These are phyloP conservation scores for Eurystomus glaucurus DNA, from an alignment of 2,797 vertebrate species.

Conservation along the genomic window DNA sequence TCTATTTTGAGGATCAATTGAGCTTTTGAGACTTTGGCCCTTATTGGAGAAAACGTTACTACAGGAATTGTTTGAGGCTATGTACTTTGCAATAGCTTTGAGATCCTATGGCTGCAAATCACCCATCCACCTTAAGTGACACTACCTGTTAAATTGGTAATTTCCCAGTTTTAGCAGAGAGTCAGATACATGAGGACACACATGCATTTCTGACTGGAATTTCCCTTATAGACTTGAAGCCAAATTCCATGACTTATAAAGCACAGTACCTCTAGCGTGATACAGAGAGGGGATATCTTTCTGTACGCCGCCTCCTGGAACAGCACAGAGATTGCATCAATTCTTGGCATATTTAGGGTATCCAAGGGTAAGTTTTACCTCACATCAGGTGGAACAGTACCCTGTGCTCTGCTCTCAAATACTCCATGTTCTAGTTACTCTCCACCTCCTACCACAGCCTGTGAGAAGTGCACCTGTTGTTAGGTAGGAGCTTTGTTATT, in stretches of 20 bases:
- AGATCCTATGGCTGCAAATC: neutral
- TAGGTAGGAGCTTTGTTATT: neutral
- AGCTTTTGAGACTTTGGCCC: neutral
- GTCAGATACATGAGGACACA: neutral
- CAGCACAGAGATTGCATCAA: neutral
- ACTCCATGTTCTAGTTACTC: neutral
- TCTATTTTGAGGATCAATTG: neutral
- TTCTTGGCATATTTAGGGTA: neutral
- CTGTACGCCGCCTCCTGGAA: neutral
- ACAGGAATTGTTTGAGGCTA: neutral
- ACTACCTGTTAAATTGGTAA: neutral
- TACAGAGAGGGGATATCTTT: neutral
- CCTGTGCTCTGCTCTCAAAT: neutral
- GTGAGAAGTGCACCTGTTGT: neutral
- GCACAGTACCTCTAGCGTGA: neutral
- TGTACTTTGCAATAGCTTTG: neutral
- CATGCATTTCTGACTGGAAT: neutral
- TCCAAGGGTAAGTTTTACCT: neutral
- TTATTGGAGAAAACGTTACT: neutral
- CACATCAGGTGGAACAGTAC: neutral
- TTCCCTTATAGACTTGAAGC: neutral
- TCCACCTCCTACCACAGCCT: neutral
- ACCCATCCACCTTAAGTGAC: neutral
- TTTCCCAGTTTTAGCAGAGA: neutral
- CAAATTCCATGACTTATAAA: neutral